Evolutionary conservation across 1,140 invertebrate genomes (phyloP), one percentile per base, ranked within the genome.

Genomic region (Drosophila pseudoananassae): DNA sequence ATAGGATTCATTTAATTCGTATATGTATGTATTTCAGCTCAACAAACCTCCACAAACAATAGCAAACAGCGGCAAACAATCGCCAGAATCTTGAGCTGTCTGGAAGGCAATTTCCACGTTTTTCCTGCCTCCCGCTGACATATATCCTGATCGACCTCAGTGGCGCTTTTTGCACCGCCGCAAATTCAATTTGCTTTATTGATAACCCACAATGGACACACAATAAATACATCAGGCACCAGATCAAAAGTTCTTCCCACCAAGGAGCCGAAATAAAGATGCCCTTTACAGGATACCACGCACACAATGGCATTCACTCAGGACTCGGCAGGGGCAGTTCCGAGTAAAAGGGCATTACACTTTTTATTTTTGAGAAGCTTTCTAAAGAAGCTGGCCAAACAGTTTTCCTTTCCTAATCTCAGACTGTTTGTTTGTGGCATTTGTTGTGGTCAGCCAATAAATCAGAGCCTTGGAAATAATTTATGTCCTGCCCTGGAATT

Each of bases 151-250:
- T 85, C 82, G 82, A 76, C 57, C 78, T 72, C 78, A 78, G 82
- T 87, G 82, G 73, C 75, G 72, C 54, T 82, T 85, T 84, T 85
- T 84, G 73, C 83, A 81, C 55, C 82, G 78, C 72, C 72, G 49
- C 59, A 75, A 85, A 85, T 85, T 85, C 82, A 85, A 85, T 87
- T 87, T 85, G 82, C 78, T 85, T 78, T 85, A 85, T 85, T 78
- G 82, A 78, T 88, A 78, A 58, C 81, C 64, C 64, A 87, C 77
- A 85, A 87, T 87, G 60, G 61, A 66, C 66, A 76, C 57, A 84
- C 75, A 84, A 60, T 76, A 77, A 73, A 60, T 57, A 57, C 52
- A 55, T 54, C 55, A 54, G 15, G n/a, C 4, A 54, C 4, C 29
- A 50, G 47, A 53, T 69, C 20, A 29, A 29, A 38, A 14, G 4